Percentiles rank a stretch among this genome's conserved stretches.
phyloP scores from a whole-genome alignment of 2,797 vertebrate species.

The Tragopan temminckii region DNA sequence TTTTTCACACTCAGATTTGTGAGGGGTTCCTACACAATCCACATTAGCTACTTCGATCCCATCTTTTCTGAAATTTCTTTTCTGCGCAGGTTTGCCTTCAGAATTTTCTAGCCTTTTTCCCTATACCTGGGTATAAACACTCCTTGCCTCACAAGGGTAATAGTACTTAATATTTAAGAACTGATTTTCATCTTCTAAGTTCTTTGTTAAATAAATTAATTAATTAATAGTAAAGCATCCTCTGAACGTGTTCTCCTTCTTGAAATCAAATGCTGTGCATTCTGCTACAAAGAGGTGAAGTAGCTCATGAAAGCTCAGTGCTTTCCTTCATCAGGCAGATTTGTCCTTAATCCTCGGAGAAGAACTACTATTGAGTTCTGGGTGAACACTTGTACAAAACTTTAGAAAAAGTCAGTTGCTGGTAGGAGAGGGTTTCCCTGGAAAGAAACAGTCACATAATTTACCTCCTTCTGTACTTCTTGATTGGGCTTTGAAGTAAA shows the following conservation, averaged over 20 bases:
- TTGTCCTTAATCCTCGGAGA: not conserved
- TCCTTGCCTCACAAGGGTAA: not conserved
- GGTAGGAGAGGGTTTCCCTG: not conserved
- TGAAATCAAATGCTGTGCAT: not conserved
- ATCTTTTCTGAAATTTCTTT: not conserved
- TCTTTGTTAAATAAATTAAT: not conserved
- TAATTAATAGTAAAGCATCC: conserved; percentile 1
- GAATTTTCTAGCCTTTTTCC: not conserved
- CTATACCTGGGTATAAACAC: not conserved
- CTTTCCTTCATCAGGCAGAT: not conserved
- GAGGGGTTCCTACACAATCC: not conserved
- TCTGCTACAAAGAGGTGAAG: not conserved
- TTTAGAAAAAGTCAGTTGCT: not conserved
- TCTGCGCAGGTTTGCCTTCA: not conserved
- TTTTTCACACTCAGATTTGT: not conserved
- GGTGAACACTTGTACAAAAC: not conserved
- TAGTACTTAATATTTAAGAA: not conserved
- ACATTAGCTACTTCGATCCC: not conserved
- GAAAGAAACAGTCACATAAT: conserved; percentile 13
- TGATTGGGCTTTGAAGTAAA: conserved; percentile 37
- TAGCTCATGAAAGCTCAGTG: not conserved
- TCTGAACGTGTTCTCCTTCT: not conserved
- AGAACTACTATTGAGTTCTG: not conserved
- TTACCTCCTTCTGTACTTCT: conserved; percentile 12
- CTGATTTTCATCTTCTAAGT: not conserved